A percentile compares a stretch with the other conserved stretches of the same genome.
phyloP scores from a whole-genome alignment of 1,140 invertebrate species.

The Bombus picipes region DNA sequence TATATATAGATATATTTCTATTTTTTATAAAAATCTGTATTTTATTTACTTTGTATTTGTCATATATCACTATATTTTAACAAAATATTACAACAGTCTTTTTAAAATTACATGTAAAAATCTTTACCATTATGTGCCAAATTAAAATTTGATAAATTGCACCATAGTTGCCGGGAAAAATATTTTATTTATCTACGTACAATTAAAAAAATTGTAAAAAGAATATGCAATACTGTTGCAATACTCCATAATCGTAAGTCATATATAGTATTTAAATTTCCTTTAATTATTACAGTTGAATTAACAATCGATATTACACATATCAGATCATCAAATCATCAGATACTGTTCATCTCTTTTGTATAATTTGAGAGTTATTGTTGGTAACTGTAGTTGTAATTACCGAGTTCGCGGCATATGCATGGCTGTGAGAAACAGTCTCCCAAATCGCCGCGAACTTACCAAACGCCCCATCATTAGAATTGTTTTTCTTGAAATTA shows the following conservation, averaged over 20 bases:
- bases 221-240: background rate
- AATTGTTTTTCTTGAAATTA: conserved; percentile 91
- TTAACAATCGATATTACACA: background rate
- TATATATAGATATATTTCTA: too few species aligned
- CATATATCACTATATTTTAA: background rate
- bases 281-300: background rate
- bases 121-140: background rate
- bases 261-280: background rate
- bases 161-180: background rate
- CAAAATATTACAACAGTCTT: background rate
- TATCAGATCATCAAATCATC: background rate
- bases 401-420: conserved; percentile 25
- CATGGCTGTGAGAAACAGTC: conserved; percentile 22
- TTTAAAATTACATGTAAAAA: background rate
- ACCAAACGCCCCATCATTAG: conserved; percentile 68
- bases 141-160: background rate
- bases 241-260: background rate
- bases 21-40: too few species aligned
- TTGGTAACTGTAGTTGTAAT: conserved; percentile 20
- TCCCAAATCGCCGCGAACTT: conserved; percentile 63
- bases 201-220: background rate
- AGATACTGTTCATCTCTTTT: background rate
- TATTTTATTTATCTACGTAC: background rate
- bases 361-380: conserved; percentile 13
- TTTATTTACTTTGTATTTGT: too few species aligned